Evolutionary conservation across 2,888 invertebrate genomes (phyloP).

Genomic region (Byasa hedistus): DNA sequence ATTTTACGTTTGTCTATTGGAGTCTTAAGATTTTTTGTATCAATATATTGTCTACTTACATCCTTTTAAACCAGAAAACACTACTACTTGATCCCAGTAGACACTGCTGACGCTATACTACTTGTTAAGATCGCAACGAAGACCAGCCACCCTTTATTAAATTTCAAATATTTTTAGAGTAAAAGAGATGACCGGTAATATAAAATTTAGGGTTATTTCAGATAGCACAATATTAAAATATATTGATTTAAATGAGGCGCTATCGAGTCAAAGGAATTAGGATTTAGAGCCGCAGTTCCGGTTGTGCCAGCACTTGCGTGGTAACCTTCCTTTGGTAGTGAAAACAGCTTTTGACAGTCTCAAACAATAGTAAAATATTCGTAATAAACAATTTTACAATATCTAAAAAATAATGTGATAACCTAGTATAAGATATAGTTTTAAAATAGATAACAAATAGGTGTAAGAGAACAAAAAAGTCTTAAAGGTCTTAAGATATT

Average conservation of each 20-base stretch:
- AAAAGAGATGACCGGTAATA: no score
- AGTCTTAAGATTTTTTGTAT: no score
- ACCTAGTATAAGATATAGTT: not conserved
- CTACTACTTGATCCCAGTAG: no score
- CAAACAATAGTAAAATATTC: constrained; percentile 10
- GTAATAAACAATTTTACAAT: not conserved
- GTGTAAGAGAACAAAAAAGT: not conserved
- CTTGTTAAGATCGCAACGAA: no score
- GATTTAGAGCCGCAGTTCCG: constrained; percentile 29
- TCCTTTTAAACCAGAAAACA: no score
- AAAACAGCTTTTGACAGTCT: constrained; percentile 16
- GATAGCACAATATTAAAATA: not conserved
- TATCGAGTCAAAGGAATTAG: constrained; percentile 20
- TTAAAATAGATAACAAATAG: not conserved
- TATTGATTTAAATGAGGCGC: constrained; percentile 11
- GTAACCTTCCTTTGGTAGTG: constrained; percentile 1
- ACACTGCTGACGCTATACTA: no score
- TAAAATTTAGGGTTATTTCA: no score
- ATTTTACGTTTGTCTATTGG: no score
- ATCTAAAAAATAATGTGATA: no score
- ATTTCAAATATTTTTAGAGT: no score
- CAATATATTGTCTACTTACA: no score
- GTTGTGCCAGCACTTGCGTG: constrained; percentile 8
- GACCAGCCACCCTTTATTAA: no score
- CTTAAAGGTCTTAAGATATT: not conserved